Base-by-base conservation (phyloP, 2,113 vertebrate species). In the Thamnophis sirtalis region DNA sequence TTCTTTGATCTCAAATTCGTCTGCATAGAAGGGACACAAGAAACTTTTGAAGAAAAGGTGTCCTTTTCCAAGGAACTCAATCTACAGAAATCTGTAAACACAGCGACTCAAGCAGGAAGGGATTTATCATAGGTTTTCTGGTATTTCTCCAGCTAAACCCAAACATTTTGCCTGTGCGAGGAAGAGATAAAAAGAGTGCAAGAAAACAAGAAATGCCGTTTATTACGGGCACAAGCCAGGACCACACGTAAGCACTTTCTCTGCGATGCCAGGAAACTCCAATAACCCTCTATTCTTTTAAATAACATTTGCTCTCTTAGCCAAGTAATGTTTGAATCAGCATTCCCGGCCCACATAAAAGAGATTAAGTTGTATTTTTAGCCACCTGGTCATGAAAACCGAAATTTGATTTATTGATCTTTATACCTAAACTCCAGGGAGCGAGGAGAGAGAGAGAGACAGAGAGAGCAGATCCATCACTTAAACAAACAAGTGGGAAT, bases 361-460 rank as follows among this genome's bases (percentile, higher is more conserved):
- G 33, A 54, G 84, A 21, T 53, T 85, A 49, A 88, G 33, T 53
- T 54, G 48, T 89, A 86, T 93, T 93, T 90, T 89, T 91, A 93
- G 55, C 33, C 60, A 50, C 68, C n/a, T 91, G 92, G 90, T 91
- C 68, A 89, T 85, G 90, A 93, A 91, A 91, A 89, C 55, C 54
- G 55, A 63, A 89, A 93, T 89, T 87, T 89, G 86, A 91, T 93
- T 93, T 85, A 91, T 89, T 91, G 73, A 91, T 93, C 49, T 84
- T 68, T 93, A 68, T 54, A n/a, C 50, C 85, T 93, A 80, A 88
- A 86, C 86, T 53, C 24, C 50, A 91, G 54, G 43, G 55, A 50
- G 50, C 53, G 3, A 24, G 68, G 33, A 90, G 54, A 93, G 84
- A 85, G 50, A 55, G 80, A 91, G 55, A 49, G 43, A n/a, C n/a